phyloP scores from a whole-genome alignment of 2,888 invertebrate genomes.

The Pristionchus japonicus region DNA sequence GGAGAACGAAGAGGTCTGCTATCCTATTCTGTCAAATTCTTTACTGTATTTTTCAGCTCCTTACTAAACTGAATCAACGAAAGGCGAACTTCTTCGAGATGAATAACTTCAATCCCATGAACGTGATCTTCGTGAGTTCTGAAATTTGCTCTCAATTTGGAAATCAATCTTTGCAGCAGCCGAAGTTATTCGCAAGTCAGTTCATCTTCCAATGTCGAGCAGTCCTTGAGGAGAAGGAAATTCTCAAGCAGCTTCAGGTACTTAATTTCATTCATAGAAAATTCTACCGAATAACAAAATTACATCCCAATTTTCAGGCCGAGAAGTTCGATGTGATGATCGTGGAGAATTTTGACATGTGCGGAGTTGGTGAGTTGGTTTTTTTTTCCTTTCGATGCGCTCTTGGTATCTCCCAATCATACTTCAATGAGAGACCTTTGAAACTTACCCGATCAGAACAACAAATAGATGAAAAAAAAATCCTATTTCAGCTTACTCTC shows the following conservation, averaged over 20 bases:
- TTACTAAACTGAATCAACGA: too few species aligned
- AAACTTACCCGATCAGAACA: too few species aligned
- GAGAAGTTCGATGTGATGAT: slow-evolving; percentile 42
- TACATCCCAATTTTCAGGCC: not conserved
- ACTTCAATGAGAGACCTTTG: too few species aligned
- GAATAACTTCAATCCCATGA: not conserved
- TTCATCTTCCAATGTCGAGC: not conserved
- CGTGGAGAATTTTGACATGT: slow-evolving; percentile 41
- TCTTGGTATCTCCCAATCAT: too few species aligned
- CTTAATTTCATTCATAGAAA: not conserved
- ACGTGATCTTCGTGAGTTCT: not conserved
- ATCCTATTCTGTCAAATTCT: not conserved
- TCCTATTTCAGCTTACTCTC: not conserved
- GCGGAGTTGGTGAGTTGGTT: not conserved
- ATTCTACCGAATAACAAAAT: not conserved
- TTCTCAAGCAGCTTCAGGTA: not conserved
- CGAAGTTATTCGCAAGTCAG: not conserved
- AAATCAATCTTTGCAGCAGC: not conserved
- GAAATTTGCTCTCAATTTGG: not conserved
- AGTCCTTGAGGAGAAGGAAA: not conserved
- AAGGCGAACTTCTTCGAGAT: slow-evolving; percentile 1
- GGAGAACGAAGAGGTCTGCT: not conserved
- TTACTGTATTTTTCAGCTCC: not conserved
- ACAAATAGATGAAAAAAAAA: too few species aligned
- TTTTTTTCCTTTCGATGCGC: too few species aligned